phyloP scores from a whole-genome alignment of 2,113 vertebrate genomes.

The Protomyctophum bolini region DNA sequence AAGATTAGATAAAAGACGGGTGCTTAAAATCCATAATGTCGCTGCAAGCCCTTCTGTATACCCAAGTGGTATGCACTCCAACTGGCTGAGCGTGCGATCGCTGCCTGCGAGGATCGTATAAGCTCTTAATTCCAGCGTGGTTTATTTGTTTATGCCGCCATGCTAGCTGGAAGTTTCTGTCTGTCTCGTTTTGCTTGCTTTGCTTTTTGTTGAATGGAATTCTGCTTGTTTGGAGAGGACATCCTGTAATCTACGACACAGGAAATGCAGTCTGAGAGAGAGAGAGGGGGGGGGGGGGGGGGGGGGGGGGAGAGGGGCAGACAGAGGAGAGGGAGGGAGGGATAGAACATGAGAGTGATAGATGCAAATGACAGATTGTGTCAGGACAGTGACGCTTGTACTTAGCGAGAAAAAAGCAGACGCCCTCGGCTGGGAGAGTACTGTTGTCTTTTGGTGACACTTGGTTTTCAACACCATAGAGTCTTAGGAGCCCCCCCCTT shows the following conservation, averaged over 20 bases:
- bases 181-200: constrained; percentile 22
- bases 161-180: constrained; percentile 20
- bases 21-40: too few relatives aligned
- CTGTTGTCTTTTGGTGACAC: background rate
- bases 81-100: background rate
- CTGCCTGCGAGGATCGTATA: background rate
- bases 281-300: constrained; percentile 23
- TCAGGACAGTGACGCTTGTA: constrained; percentile 16
- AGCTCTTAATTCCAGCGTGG: background rate
- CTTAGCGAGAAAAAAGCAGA: constrained; percentile 16
- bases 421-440: background rate
- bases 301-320: constrained; percentile 5
- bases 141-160: constrained; percentile 2
- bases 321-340: constrained; percentile 17
- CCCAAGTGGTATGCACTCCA: too few relatives aligned
- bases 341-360: constrained; percentile 19
- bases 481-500: background rate
- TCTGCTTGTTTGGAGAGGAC: constrained; percentile 65
- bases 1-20: background rate
- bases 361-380: constrained; percentile 41
- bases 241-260: constrained; percentile 71
- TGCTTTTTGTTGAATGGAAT: constrained; percentile 34
- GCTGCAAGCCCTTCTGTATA: too few relatives aligned
- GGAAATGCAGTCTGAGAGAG: constrained; percentile 61
- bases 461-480: constrained; percentile 8